These are phyloP conservation scores for Metellina segmentata DNA, from an alignment of 2,888 invertebrate genomes.

Conservation along the genomic window DNA sequence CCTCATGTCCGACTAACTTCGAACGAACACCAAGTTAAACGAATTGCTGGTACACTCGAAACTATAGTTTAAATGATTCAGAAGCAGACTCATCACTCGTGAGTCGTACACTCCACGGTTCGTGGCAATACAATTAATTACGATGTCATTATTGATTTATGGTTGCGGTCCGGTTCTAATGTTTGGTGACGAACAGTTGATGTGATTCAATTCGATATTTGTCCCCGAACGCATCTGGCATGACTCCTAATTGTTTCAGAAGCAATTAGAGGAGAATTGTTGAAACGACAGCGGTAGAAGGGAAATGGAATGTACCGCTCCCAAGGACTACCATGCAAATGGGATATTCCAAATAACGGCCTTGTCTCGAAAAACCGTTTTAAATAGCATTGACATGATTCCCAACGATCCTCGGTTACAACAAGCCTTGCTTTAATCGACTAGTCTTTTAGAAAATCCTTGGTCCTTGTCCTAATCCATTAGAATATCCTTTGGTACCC, in stretches of 20 bases:
- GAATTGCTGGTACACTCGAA: neutral
- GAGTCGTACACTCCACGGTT: neutral
- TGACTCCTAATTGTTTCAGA: neutral
- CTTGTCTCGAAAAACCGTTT: neutral
- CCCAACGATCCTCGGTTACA: neutral
- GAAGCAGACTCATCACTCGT: neutral
- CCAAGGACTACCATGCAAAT: neutral
- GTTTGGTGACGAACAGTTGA: neutral
- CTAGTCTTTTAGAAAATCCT: too few species aligned
- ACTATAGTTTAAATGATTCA: neutral
- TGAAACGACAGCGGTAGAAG: neutral
- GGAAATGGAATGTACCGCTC: neutral
- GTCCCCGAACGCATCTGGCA: neutral
- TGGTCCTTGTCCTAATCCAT: too few species aligned
- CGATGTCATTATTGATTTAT: slow-evolving; percentile 23
- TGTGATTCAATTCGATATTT: neutral
- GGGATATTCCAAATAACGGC: neutral
- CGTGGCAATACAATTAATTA: slow-evolving; percentile 23
- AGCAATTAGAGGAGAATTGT: neutral
- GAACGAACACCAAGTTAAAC: neutral
- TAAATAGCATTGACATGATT: neutral
- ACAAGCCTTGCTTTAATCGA: too few species aligned
- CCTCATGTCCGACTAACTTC: too few species aligned
- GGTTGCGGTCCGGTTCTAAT: neutral
- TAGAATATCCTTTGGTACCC: too few species aligned